phyloP scores from a whole-genome alignment of 1,140 invertebrate species.

The Hypsibius dujardini region DNA sequence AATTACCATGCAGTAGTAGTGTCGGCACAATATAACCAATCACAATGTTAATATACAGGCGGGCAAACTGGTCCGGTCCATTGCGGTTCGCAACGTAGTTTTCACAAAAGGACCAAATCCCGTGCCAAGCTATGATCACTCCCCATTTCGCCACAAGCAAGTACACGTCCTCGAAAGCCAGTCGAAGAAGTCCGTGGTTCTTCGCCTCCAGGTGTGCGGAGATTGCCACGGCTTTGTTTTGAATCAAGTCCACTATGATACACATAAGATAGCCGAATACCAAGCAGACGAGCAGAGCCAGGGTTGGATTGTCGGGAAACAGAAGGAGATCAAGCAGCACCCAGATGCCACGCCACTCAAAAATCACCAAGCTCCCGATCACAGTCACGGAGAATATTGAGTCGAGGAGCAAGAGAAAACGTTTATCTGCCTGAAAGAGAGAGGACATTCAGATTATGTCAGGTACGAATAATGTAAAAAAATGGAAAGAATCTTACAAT shows the following conservation, averaged over 20 bases:
- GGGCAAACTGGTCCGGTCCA: neutral
- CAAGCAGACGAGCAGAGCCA: constrained; percentile 6
- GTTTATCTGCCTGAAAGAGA: neutral
- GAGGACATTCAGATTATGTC: too few species aligned
- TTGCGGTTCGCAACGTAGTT: constrained; percentile 40
- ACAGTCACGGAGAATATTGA: constrained; percentile 64
- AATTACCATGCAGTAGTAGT: neutral
- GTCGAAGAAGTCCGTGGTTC: neutral
- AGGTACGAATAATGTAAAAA: too few species aligned
- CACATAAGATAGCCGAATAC: constrained; percentile 52
- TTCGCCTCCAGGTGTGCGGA: neutral
- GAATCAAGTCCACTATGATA: constrained; percentile 49
- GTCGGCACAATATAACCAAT: neutral
- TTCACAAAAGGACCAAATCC: constrained; percentile 59
- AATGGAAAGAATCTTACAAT: too few species aligned
- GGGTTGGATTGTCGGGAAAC: constrained; percentile 43
- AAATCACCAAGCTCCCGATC: constrained; percentile 60
- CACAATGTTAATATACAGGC: neutral
- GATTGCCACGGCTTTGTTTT: constrained; percentile 34
- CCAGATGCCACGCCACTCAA: constrained; percentile 70
- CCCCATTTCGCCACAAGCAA: constrained; percentile 55
- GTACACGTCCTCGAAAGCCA: constrained; percentile 48
- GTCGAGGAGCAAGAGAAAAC: constrained; percentile 38
- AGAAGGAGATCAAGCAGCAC: constrained; percentile 55
- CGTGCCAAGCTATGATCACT: constrained; percentile 67